Percentiles rank a stretch among this genome's conserved stretches.
These are phyloP conservation scores for Troides aeacus DNA, from an alignment of 2,888 invertebrate species.

Conservation along the genomic window DNA sequence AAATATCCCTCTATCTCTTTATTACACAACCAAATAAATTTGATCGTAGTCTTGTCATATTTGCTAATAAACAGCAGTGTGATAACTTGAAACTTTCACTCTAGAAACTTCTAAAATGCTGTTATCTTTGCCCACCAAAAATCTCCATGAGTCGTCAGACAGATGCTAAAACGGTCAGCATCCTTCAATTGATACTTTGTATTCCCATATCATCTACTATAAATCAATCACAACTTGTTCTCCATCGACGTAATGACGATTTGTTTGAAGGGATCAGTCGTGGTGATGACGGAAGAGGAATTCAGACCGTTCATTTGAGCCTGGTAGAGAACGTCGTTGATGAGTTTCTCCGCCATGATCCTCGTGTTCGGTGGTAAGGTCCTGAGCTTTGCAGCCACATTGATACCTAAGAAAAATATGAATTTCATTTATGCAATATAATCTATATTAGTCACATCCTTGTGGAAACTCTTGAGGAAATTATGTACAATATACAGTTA, in stretches of 20 bases:
- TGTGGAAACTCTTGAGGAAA: no score
- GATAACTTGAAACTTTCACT: no score
- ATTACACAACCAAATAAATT: no score
- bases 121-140: neutral
- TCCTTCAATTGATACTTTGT: neutral
- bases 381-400: constrained; percentile 71
- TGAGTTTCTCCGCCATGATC: constrained; percentile 67
- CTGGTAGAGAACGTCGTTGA: constrained; percentile 68
- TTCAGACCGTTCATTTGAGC: constrained; percentile 63
- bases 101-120: neutral
- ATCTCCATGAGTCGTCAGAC: neutral
- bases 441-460: no score
- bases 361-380: constrained; percentile 59
- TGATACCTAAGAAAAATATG: constrained; percentile 58
- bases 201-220: neutral
- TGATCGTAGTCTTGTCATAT: no score
- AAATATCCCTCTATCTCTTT: no score
- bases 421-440: neutral
- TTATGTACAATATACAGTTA: no score
- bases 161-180: neutral
- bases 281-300: constrained; percentile 50
- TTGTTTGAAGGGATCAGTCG: constrained; percentile 39
- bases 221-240: neutral
- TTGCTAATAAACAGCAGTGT: no score
- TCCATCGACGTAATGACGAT: constrained; percentile 12